phyloP scores from a whole-genome alignment of 1,140 invertebrate species.

The Drosophila pseudoananassae region DNA sequence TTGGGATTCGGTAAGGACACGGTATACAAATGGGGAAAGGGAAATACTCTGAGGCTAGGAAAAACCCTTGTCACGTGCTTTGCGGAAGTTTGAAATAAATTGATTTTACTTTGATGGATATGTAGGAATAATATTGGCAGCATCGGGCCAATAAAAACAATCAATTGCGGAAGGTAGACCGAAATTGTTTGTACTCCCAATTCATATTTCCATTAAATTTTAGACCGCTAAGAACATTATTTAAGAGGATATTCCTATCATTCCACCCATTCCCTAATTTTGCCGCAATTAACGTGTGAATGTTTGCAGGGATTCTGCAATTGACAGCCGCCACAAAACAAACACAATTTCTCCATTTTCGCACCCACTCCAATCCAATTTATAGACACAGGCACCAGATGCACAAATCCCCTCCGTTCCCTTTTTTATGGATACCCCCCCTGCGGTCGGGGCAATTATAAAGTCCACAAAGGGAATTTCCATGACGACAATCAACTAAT shows the following conservation, averaged over 20 bases:
- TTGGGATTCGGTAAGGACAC: not conserved
- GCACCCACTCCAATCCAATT: constrained; percentile 37
- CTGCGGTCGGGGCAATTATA: constrained; percentile 48
- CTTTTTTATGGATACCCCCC: constrained; percentile 5
- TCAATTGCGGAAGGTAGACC: not conserved
- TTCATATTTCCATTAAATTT: not conserved
- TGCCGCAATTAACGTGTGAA: not conserved
- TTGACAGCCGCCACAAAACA: constrained; percentile 23
- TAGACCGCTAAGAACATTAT: not conserved
- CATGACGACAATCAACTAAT: constrained; percentile 64
- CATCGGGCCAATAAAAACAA: constrained; percentile 25
- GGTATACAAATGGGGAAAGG: not conserved
- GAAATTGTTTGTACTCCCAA: not conserved
- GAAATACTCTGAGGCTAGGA: constrained; percentile 3
- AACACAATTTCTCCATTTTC: constrained; percentile 36
- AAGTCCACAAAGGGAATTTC: constrained; percentile 57
- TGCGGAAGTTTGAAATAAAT: constrained; percentile 21
- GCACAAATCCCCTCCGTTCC: constrained; percentile 19
- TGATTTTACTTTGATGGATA: constrained; percentile 40
- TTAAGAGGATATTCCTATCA: not conserved
- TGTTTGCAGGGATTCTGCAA: not conserved
- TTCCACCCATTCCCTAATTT: not conserved
- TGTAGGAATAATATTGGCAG: constrained; percentile 8
- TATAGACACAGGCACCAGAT: constrained; percentile 15
- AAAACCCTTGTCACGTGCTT: constrained; percentile 21